phyloP scores from a whole-genome alignment of 2,113 vertebrate species.

The Pycnonotus jocosus region DNA sequence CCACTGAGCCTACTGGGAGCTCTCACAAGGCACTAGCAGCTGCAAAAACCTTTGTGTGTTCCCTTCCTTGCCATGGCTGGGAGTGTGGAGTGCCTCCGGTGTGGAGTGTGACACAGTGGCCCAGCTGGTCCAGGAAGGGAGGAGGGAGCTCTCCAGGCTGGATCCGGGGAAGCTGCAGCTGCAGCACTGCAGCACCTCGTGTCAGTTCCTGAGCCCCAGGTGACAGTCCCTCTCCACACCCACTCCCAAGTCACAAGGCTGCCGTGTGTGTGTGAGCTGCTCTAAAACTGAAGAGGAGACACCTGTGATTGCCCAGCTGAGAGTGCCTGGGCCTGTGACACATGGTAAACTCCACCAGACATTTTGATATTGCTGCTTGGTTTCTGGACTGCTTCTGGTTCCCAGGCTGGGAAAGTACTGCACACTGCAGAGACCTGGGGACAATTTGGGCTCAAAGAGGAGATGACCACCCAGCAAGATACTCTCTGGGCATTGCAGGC shows the following conservation, averaged over 20 bases:
- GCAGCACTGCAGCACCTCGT: background rate
- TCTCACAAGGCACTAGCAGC: background rate
- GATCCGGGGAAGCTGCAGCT: background rate
- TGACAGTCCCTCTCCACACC: background rate
- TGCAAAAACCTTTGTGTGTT: background rate
- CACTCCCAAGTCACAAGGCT: background rate
- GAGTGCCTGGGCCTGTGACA: background rate
- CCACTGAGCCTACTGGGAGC: background rate
- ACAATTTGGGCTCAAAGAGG: background rate
- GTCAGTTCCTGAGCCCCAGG: background rate
- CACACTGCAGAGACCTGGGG: background rate
- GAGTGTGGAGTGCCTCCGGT: background rate
- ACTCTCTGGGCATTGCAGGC: background rate
- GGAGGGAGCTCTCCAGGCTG: background rate
- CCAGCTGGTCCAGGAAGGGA: background rate
- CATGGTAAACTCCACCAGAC: background rate
- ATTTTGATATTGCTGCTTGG: background rate
- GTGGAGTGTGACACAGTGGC: fast-evolving
- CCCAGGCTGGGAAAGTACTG: background rate
- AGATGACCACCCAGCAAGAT: background rate
- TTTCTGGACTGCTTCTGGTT: background rate
- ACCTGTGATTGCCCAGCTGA: background rate
- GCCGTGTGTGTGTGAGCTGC: fast-evolving
- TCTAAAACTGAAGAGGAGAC: background rate
- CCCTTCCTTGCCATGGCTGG: background rate